These are phyloP conservation scores for Pentalonia nigronervosa DNA, from an alignment of 1,140 invertebrate genomes.

Conservation along the genomic window DNA sequence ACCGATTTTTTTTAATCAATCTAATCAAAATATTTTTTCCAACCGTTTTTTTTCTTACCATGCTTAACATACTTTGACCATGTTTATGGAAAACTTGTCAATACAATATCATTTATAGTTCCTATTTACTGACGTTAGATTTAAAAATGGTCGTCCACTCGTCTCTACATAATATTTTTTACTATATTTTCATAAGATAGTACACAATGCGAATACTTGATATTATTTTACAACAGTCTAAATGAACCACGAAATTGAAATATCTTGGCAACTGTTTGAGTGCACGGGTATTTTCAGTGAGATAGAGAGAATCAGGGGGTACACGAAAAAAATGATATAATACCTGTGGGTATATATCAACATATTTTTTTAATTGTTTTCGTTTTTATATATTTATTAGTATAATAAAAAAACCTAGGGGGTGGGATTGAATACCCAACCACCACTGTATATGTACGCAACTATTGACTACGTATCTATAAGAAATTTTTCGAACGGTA, in stretches of 20 bases:
- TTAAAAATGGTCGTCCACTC: background rate
- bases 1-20: background rate
- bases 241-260: background rate
- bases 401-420: too few species aligned
- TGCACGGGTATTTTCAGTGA: too few species aligned
- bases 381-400: too few species aligned
- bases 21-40: background rate
- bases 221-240: background rate
- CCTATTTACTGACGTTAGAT: background rate
- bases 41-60: background rate
- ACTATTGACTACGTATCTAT: too few species aligned
- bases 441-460: too few species aligned
- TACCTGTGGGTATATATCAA: too few species aligned
- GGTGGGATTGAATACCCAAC: too few species aligned
- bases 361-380: too few species aligned
- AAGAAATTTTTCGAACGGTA: too few species aligned
- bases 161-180: background rate
- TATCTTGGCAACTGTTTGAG: too few species aligned
- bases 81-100: background rate
- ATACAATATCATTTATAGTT: background rate
- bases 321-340: too few species aligned
- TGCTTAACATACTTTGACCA: background rate
- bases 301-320: too few species aligned
- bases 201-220: background rate
- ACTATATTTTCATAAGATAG: background rate